Evolutionary conservation across 2,888 invertebrate genomes (phyloP), one percentile per base, ranked within the genome.

Genomic region (Cosmorhoe ocellata): DNA sequence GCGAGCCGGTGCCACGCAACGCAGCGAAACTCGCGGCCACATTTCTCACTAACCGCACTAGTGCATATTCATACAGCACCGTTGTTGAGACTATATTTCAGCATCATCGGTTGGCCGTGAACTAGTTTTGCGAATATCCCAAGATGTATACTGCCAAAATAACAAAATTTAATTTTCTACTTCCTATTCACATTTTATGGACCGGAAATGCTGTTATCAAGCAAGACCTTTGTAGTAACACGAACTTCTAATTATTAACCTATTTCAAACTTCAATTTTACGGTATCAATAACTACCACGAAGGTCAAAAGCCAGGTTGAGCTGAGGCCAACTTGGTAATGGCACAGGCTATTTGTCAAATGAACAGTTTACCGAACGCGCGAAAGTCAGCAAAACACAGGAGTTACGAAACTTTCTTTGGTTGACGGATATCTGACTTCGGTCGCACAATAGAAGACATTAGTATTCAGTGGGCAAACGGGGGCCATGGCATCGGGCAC

Each of bases 331-430:
- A 36, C 27, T 13, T 40, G 24, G 46, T 42, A 55, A 60, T 55
- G 31, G 37, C 47, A 53, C 43, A 55, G 37, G 51, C 52, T 42
- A 58, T 53, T 26, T 50, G 53, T 58, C 60, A 58, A 57, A 56
- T 47, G 40, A 37, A 56, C 46, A 47, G 52, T 56, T 56, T 46
- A 45, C 45, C 42, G 37, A 51, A 45, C 76, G 72, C 79, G 78
- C 81, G 83, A 84, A 84, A 84, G 81, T 81, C 74, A 74, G 76
- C 69, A 76, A 81, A 76, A 84, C 81, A 81, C 84, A 84, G 78
- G 75, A 76, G 74, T 81, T 81, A 84, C 84, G 79, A 84, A 84
- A 83, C 79, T 84, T 81, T 84, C 80, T 76, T 79, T 79, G 72
- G 71, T 66, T 74, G 60, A 63, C 68, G 69, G 76, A 65, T 69